phyloP scores from a whole-genome alignment of 2,888 invertebrate genomes.

The Altica lythri region DNA sequence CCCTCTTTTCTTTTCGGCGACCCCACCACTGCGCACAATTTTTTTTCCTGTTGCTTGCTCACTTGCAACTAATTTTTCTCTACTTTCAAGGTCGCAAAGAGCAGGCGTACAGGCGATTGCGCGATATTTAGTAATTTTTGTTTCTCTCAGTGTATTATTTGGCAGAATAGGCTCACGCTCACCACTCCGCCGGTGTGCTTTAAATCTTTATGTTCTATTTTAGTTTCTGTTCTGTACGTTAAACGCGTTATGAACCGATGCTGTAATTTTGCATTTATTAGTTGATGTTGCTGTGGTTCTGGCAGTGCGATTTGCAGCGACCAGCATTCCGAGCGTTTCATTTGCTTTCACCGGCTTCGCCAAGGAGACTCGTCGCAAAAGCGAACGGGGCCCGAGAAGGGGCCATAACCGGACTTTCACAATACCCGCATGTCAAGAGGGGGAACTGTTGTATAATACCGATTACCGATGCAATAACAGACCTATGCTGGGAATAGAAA shows the following conservation, averaged over 20 bases:
- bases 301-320: constrained; percentile 30
- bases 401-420: constrained; percentile 57
- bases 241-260: constrained; percentile 36
- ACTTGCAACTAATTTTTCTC: constrained; percentile 46
- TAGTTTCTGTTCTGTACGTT: constrained; percentile 34
- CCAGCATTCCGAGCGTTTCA: constrained; percentile 47
- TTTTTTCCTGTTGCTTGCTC: constrained; percentile 55
- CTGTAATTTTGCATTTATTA: constrained; percentile 47
- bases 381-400: constrained; percentile 55
- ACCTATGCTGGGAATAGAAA: constrained; percentile 46
- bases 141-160: constrained; percentile 40
- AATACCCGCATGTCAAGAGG: constrained; percentile 51
- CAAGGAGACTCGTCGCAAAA: constrained; percentile 56
- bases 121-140: constrained; percentile 38
- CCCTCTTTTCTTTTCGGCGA: constrained; percentile 55
- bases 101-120: constrained; percentile 48
- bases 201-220: constrained; percentile 48
- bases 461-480: constrained; percentile 54
- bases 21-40: constrained; percentile 49
- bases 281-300: constrained; percentile 8
- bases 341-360: constrained; percentile 57
- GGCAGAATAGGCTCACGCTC: constrained; percentile 32
- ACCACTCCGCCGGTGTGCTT: not conserved
- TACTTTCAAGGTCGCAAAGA: constrained; percentile 55
- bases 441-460: constrained; percentile 57